These are phyloP conservation scores for Panonychus citri DNA, from an alignment of 1,140 invertebrate species.

Conservation along the genomic window DNA sequence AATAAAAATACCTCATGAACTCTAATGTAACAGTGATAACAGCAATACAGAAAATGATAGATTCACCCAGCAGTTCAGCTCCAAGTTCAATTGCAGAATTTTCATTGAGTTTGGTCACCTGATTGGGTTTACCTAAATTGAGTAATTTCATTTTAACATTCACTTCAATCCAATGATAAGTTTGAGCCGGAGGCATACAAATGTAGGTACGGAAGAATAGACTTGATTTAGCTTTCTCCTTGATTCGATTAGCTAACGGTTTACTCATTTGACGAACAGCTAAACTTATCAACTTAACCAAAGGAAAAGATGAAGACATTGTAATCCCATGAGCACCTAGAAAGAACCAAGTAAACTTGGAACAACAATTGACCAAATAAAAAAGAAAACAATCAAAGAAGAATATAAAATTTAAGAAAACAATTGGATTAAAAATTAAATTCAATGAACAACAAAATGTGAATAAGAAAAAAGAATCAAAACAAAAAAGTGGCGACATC, in stretches of 20 bases:
- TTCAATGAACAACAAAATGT: no score
- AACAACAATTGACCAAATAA: no score
- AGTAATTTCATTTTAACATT: constrained; percentile 79
- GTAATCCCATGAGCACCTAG: no score
- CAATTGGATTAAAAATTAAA: no score
- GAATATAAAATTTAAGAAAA: no score
- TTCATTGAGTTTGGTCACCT: constrained; percentile 70
- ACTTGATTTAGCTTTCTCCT: constrained; percentile 58
- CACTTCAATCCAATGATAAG: constrained; percentile 85
- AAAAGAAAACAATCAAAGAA: no score
- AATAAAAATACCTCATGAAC: constrained; percentile 26
- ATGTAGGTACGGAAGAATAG: constrained; percentile 71
- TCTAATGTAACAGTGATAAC: constrained; percentile 49
- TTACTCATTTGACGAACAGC: constrained; percentile 73
- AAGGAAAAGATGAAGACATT: constrained; percentile 37
- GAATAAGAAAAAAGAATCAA: no score
- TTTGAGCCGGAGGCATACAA: constrained; percentile 83
- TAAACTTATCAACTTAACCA: constrained; percentile 64
- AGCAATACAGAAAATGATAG: constrained; percentile 65
- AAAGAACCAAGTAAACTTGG: no score
- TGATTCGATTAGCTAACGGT: constrained; percentile 64
- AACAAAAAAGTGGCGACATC: no score
- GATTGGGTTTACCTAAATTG: constrained; percentile 69
- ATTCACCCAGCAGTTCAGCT: constrained; percentile 71
- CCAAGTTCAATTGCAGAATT: constrained; percentile 81